Evolutionary conservation across 2,113 vertebrate genomes (phyloP).

Genomic region (Monopterus albus): DNA sequence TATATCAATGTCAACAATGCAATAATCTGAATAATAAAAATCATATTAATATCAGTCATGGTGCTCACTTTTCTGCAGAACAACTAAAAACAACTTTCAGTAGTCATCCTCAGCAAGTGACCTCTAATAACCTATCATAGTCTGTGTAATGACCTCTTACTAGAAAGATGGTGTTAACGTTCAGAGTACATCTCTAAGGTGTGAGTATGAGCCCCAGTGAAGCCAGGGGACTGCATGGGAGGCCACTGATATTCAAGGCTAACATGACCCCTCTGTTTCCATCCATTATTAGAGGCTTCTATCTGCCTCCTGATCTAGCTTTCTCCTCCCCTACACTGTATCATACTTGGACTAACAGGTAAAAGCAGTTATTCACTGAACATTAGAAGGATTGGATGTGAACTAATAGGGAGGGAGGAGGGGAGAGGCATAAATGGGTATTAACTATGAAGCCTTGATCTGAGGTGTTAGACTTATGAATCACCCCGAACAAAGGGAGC

Average conservation of each 20-base stretch:
- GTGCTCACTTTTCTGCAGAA: constrained; percentile 2
- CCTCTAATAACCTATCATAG: constrained; percentile 47
- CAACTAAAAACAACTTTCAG: constrained; percentile 3
- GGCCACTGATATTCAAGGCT: constrained; percentile 71
- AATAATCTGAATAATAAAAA: too few species aligned
- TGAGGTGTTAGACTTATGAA: constrained; percentile 53
- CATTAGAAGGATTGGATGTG: constrained; percentile 54
- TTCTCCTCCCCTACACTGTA: constrained; percentile 42
- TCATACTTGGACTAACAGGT: constrained; percentile 50
- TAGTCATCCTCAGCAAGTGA: constrained; percentile 5
- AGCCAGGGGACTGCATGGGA: constrained; percentile 70
- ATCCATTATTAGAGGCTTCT: constrained; percentile 72
- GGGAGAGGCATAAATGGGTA: constrained; percentile 30
- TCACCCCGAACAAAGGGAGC: constrained; percentile 39
- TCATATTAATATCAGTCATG: not conserved
- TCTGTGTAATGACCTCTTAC: constrained; percentile 33
- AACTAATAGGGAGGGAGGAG: constrained; percentile 24
- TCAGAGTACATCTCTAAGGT: constrained; percentile 58
- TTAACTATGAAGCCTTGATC: constrained; percentile 45
- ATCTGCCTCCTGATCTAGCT: constrained; percentile 38
- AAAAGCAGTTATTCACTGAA: constrained; percentile 55
- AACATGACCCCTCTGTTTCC: constrained; percentile 59
- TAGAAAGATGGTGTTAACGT: constrained; percentile 56
- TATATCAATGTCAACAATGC: not conserved
- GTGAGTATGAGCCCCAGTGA: constrained; percentile 61